phyloP scores from a whole-genome alignment of 2,888 invertebrate genomes.

The Thecocarcelia acutangulata region DNA sequence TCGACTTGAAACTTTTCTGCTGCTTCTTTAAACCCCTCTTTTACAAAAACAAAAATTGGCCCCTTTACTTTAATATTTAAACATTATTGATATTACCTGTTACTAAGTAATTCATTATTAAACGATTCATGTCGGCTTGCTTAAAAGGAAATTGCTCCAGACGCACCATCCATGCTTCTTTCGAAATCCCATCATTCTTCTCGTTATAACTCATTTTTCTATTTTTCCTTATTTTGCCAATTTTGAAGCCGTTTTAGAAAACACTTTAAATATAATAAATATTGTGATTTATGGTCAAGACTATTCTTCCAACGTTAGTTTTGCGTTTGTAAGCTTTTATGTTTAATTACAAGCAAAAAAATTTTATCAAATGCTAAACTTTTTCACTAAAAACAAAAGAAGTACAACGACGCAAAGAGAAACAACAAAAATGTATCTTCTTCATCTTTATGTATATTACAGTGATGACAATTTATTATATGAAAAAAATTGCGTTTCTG shows the following conservation, averaged over 20 bases:
- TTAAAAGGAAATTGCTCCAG: slow-evolving; percentile 87
- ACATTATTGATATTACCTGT: slow-evolving; percentile 88
- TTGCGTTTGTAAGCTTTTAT: slow-evolving; percentile 27
- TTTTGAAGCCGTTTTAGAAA: slow-evolving; percentile 77
- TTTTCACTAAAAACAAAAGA: slow-evolving; percentile 62
- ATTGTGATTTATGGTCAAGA: slow-evolving; percentile 6
- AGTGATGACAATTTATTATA: not conserved
- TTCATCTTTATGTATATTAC: not conserved
- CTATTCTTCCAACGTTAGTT: slow-evolving; percentile 1
- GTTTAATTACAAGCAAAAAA: slow-evolving; percentile 60
- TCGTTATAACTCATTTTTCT: slow-evolving; percentile 81
- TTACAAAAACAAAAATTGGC: not conserved
- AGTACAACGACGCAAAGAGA: slow-evolving; percentile 48
- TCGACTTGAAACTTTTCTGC: slow-evolving; percentile 98
- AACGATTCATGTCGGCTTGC: slow-evolving; percentile 95
- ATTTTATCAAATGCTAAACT: slow-evolving; percentile 21
- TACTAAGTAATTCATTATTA: slow-evolving; percentile 99
- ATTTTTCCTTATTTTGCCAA: slow-evolving; percentile 79
- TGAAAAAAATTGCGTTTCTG: no score
- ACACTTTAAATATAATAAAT: slow-evolving; percentile 38
- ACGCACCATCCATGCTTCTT: slow-evolving; percentile 81
- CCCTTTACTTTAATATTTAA: not conserved
- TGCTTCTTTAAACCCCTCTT: slow-evolving; percentile 98
- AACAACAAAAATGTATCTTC: slow-evolving; percentile 54
- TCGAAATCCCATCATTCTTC: slow-evolving; percentile 79